These are phyloP conservation scores for Boleophthalmus pectinirostris DNA, from an alignment of 2,113 vertebrate genomes.

Conservation along the genomic window DNA sequence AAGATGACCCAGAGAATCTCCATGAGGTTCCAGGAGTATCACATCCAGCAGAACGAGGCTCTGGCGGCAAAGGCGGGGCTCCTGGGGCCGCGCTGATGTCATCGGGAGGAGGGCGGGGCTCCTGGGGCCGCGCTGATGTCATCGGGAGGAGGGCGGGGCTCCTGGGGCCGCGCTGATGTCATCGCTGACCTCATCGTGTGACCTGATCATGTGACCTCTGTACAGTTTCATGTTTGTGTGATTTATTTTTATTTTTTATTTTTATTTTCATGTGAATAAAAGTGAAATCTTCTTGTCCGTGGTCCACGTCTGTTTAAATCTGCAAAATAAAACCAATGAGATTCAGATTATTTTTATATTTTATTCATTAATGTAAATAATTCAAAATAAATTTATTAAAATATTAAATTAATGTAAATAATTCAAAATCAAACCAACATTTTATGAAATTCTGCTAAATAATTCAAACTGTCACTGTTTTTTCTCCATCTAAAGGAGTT, in stretches of 20 bases:
- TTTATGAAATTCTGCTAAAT: too few relatives aligned
- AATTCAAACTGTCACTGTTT: too few relatives aligned
- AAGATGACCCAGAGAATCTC: constrained; percentile 99
- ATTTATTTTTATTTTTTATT: background rate
- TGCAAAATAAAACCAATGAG: too few relatives aligned
- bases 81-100: constrained; percentile 74
- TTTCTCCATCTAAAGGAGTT: too few relatives aligned
- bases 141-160: constrained; percentile 85
- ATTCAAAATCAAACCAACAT: too few relatives aligned
- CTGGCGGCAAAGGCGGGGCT: constrained; percentile 95
- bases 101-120: constrained; percentile 85
- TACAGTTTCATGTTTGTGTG: background rate
- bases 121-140: constrained; percentile 74
- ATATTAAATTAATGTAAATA: too few relatives aligned
- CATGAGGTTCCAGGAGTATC: constrained; percentile 98
- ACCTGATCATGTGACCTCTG: background rate
- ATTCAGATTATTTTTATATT: too few relatives aligned
- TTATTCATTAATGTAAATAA: too few relatives aligned
- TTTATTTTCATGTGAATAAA: background rate
- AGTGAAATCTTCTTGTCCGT: background rate
- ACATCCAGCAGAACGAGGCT: constrained; percentile 98
- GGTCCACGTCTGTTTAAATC: background rate
- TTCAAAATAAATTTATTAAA: too few relatives aligned
- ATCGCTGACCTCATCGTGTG: background rate
- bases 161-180: constrained; percentile 74